Percentiles rank a stretch among this genome's conserved stretches.
Conservation (phyloP, 2,797 vertebrate genomes). For the Pelobates cultripes region DNA sequence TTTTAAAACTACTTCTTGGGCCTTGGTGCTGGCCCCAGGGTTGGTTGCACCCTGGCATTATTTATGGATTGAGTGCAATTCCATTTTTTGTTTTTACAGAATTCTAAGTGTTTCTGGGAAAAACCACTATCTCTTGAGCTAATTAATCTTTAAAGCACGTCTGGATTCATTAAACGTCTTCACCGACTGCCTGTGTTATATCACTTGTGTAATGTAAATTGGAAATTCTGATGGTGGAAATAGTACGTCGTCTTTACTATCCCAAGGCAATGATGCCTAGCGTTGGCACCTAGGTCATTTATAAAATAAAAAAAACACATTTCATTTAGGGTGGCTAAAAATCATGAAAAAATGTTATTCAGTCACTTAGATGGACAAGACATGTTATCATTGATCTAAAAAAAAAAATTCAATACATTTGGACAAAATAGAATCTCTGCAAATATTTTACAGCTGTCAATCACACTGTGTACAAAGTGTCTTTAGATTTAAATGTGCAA, state of each 20-base stretch:
- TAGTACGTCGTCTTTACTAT: neutral
- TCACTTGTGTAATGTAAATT: conserved; percentile 10
- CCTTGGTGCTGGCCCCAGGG: no score
- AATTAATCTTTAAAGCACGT: conserved; percentile 16
- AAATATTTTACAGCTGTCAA: neutral
- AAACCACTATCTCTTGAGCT: neutral
- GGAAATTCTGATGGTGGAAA: neutral
- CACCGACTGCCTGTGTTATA: conserved; percentile 1
- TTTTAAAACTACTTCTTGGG: no score
- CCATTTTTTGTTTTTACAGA: neutral
- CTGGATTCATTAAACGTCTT: conserved; percentile 19
- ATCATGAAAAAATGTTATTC: no score
- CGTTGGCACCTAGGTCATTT: no score
- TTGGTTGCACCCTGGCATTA: no score
- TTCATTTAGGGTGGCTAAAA: no score
- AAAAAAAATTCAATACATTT: no score
- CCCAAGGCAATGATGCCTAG: no score
- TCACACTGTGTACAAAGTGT: neutral
- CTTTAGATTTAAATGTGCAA: neutral
- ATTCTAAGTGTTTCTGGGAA: neutral
- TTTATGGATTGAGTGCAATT: no score
- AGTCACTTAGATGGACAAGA: no score
- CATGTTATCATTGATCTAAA: no score
- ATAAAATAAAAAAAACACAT: no score
- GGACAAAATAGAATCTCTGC: neutral